These are phyloP conservation scores for Myathropa florea DNA, from an alignment of 2,888 invertebrate species.

Conservation along the genomic window DNA sequence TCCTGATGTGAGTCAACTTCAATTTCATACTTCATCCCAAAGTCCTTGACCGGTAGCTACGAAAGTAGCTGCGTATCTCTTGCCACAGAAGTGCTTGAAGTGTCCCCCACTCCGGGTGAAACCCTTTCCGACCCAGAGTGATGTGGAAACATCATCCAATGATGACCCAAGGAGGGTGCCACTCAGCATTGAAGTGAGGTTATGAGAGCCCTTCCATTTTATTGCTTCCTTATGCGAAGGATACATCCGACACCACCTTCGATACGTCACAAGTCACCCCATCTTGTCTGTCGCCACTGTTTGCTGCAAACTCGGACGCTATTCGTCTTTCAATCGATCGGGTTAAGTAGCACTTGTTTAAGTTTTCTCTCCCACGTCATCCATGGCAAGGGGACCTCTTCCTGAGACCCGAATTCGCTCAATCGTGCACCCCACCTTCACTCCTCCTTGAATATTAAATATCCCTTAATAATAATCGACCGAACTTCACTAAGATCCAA, in stretches of 20 bases:
- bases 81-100: not conserved
- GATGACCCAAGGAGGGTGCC: not conserved
- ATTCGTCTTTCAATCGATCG: not conserved
- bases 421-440: not conserved
- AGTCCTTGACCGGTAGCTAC: not conserved
- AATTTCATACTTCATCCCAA: not conserved
- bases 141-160: not conserved
- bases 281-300: not conserved
- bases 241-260: not conserved
- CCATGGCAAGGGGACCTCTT: not conserved
- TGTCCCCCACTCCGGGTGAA: not conserved
- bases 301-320: not conserved
- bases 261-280: not conserved
- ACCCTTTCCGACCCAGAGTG: not conserved
- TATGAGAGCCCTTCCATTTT: not conserved
- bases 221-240: not conserved
- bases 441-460: not conserved
- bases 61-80: not conserved
- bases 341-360: not conserved
- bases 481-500: not conserved
- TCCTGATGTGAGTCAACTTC: not conserved
- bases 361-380: not conserved
- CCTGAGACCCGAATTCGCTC: not conserved
- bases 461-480: not conserved
- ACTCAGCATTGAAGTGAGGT: not conserved